Percentiles rank a stretch among this genome's conserved stretches.
These are phyloP conservation scores for Corticium candelabrum DNA, from an alignment of 37 sponge, comb jelly and placozoan species.

Conservation along the genomic window DNA sequence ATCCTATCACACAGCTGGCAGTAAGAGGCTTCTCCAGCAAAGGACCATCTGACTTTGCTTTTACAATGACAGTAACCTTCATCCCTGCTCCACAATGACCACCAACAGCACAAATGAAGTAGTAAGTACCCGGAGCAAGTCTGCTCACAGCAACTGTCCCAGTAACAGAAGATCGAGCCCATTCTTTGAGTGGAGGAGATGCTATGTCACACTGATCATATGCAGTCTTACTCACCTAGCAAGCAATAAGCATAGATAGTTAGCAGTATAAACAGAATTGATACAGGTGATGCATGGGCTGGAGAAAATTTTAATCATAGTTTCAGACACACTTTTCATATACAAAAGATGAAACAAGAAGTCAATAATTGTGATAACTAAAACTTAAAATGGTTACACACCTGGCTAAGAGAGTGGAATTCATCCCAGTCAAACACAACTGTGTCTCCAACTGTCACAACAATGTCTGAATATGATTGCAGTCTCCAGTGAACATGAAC, in stretches of 20 bases:
- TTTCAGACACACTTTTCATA: too few relatives aligned
- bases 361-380: too few relatives aligned
- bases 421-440: slow-evolving; percentile 46
- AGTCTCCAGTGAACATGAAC: slow-evolving; percentile 36
- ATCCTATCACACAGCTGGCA: slow-evolving; percentile 12
- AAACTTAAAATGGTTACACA: too few relatives aligned
- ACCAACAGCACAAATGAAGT: slow-evolving; percentile 54
- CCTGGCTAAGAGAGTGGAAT: slow-evolving; percentile 70
- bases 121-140: slow-evolving; percentile 50
- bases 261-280: too few relatives aligned
- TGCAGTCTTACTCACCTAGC: slow-evolving; percentile 36
- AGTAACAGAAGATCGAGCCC: slow-evolving; percentile 57
- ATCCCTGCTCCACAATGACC: slow-evolving; percentile 75
- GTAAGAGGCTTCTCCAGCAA: background rate
- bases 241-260: background rate
- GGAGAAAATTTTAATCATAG: too few relatives aligned
- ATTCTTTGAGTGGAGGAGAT: slow-evolving; percentile 29
- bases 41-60: background rate
- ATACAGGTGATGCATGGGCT: too few relatives aligned
- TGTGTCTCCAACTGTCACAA: slow-evolving; percentile 23
- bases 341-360: too few relatives aligned
- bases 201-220: slow-evolving; percentile 30
- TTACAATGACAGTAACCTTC: slow-evolving; percentile 42
- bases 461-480: slow-evolving; percentile 35
- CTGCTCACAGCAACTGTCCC: slow-evolving; percentile 20